Evolutionary conservation across 2,888 invertebrate genomes (phyloP).

Genomic region (Achlya flavicornis): DNA sequence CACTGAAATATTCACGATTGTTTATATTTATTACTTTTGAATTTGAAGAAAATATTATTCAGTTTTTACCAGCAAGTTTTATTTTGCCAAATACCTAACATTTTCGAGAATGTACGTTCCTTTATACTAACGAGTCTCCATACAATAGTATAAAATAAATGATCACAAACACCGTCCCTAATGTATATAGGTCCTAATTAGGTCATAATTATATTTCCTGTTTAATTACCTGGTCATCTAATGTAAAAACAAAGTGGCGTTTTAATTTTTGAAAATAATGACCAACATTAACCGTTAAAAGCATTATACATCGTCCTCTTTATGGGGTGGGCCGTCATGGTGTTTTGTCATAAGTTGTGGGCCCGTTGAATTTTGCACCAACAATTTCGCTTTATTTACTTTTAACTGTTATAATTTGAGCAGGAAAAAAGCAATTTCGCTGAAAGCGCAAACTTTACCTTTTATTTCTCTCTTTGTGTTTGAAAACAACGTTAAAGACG

Average conservation of each 20-base stretch:
- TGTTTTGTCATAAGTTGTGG: slow-evolving; percentile 53
- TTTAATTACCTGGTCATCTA: slow-evolving; percentile 2
- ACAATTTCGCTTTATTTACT: slow-evolving; percentile 38
- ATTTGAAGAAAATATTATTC: not conserved
- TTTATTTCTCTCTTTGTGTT: slow-evolving; percentile 17
- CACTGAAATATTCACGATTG: slow-evolving; percentile 35
- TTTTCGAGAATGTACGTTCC: no score
- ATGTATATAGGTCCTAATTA: not conserved
- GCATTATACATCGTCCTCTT: slow-evolving; percentile 51
- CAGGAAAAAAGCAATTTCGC: slow-evolving; percentile 26
- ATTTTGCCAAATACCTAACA: not conserved
- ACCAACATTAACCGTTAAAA: slow-evolving; percentile 55
- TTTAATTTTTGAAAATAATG: slow-evolving; percentile 51
- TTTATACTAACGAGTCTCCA: no score
- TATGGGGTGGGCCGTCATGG: slow-evolving; percentile 44
- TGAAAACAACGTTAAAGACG: slow-evolving; percentile 28
- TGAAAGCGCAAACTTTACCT: slow-evolving; percentile 32
- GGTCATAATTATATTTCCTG: not conserved
- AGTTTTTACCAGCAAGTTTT: not conserved
- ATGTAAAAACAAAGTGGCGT: slow-evolving; percentile 3
- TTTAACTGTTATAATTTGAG: slow-evolving; percentile 31
- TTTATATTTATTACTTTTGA: not conserved
- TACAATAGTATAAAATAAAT: not conserved
- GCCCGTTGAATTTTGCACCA: slow-evolving; percentile 40
- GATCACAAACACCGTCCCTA: not conserved